Evolutionary conservation across 2,888 invertebrate species (phyloP).

Genomic region (Lottia scabra): DNA sequence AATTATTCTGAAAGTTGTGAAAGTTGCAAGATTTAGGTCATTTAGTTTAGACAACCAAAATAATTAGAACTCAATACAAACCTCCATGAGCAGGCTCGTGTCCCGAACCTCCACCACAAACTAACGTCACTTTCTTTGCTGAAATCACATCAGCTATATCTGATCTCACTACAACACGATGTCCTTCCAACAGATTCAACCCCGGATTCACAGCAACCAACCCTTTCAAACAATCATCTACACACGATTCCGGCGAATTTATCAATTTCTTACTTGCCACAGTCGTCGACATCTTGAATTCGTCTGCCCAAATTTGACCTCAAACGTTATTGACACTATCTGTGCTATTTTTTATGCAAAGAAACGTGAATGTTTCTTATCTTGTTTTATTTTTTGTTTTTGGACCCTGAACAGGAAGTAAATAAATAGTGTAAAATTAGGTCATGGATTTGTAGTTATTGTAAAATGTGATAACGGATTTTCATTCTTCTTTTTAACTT

Average conservation of each 20-base stretch:
- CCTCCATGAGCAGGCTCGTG: constrained; percentile 79
- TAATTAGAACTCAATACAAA: constrained; percentile 23
- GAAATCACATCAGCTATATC: constrained; percentile 72
- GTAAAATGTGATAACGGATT: no score
- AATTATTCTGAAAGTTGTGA: no score
- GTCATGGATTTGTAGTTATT: no score
- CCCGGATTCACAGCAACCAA: constrained; percentile 72
- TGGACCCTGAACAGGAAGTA: no score
- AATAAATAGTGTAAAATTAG: no score
- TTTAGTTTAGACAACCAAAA: background rate
- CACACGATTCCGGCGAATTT: constrained; percentile 53
- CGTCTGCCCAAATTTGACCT: background rate
- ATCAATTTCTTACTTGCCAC: constrained; percentile 48
- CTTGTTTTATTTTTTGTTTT: no score
- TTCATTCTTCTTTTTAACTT: no score
- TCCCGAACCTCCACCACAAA: constrained; percentile 87
- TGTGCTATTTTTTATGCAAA: background rate
- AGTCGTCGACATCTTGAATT: background rate
- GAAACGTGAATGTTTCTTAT: no score
- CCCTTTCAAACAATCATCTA: constrained; percentile 72
- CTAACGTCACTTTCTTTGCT: constrained; percentile 70
- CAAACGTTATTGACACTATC: background rate
- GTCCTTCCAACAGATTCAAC: constrained; percentile 72
- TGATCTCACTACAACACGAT: constrained; percentile 73
- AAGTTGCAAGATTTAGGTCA: no score